Evolutionary conservation across 2,888 invertebrate genomes (phyloP).

Genomic region (Fragum whitleyi): DNA sequence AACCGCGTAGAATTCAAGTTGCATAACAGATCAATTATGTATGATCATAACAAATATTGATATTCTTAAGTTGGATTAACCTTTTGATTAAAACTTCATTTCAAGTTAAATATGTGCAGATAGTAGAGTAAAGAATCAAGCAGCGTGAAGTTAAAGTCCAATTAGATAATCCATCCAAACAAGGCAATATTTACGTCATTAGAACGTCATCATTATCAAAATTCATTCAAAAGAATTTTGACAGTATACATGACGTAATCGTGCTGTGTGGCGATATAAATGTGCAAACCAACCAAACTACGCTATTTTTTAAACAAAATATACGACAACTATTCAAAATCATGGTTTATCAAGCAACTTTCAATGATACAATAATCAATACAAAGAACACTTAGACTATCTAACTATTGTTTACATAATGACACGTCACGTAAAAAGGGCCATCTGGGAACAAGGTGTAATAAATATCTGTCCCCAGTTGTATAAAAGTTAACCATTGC

Average conservation of each 20-base stretch:
- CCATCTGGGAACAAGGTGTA: too few species aligned
- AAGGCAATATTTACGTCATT: conserved; percentile 59
- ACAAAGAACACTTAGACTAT: conserved; percentile 18
- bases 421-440: too few species aligned
- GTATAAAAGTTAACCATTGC: too few species aligned
- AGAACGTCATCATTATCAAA: conserved; percentile 44
- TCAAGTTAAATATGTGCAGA: neutral
- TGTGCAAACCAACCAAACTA: conserved; percentile 7
- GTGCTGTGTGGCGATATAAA: conserved; percentile 2
- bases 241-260: conserved; percentile 39
- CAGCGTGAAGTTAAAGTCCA: conserved; percentile 8
- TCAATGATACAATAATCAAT: conserved; percentile 19
- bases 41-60: too few species aligned
- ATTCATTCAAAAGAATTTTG: conserved; percentile 56
- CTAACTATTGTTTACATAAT: conserved; percentile 9
- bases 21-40: too few species aligned
- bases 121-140: conserved; percentile 14
- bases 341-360: neutral
- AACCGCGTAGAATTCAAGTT: too few species aligned
- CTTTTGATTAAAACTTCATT: conserved; percentile 6
- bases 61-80: too few species aligned
- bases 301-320: neutral
- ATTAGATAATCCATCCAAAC: conserved; percentile 42
- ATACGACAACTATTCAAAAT: neutral
- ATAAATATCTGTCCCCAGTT: too few species aligned